Conservation (phyloP, 2,113 vertebrate genomes). For the Ictalurus furcatus region DNA sequence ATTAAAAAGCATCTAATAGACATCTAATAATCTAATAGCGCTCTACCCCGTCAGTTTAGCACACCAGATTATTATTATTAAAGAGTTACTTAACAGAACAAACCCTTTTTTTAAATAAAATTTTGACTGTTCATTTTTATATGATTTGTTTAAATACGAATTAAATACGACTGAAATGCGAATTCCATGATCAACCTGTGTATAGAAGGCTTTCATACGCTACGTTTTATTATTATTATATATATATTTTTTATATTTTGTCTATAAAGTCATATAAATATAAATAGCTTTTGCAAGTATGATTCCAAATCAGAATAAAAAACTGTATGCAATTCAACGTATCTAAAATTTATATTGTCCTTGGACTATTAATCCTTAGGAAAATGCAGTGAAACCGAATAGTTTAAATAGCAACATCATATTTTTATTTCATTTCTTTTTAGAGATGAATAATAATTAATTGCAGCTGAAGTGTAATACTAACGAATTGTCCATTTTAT, state of each 20-base stretch:
- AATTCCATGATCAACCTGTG: not conserved
- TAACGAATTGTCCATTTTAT: not conserved
- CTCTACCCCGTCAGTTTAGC: not conserved
- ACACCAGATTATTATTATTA: not conserved
- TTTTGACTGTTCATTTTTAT: not conserved
- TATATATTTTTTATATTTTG: too few relatives aligned
- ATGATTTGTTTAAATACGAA: not conserved
- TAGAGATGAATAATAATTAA: not conserved
- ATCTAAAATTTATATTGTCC: not conserved
- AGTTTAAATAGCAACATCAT: too few relatives aligned
- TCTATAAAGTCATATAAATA: not conserved
- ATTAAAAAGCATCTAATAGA: not conserved
- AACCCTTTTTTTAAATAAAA: accelerated
- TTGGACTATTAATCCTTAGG: not conserved
- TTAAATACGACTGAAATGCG: not conserved
- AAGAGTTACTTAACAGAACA: not conserved
- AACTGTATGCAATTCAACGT: not conserved
- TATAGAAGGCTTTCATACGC: not conserved
- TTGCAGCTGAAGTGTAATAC: not conserved
- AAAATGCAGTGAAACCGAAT: not conserved
- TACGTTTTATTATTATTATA: not conserved
- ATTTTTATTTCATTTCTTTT: too few relatives aligned
- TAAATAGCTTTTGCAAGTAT: not conserved
- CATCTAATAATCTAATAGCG: too few relatives aligned
- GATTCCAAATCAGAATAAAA: not conserved